These are phyloP conservation scores for Boloria selene DNA, from an alignment of 2,888 invertebrate species.

Conservation along the genomic window DNA sequence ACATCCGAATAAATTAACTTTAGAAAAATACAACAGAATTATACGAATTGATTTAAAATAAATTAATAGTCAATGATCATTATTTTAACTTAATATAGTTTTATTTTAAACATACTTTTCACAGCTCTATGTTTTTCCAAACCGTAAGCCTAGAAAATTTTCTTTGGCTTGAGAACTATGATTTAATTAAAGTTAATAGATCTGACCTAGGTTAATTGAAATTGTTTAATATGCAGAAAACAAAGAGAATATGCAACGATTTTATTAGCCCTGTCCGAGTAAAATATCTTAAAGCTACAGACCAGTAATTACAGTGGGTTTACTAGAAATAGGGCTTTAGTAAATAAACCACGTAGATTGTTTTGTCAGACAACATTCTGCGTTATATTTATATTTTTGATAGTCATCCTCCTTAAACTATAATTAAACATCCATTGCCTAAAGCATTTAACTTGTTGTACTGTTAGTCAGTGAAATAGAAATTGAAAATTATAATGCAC, in stretches of 20 bases:
- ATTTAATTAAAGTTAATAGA: slow-evolving; percentile 78
- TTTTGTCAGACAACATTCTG: slow-evolving; percentile 11
- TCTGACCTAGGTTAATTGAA: slow-evolving; percentile 70
- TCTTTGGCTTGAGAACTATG: slow-evolving; percentile 60
- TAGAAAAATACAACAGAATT: too few species aligned
- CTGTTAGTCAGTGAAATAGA: slow-evolving; percentile 6
- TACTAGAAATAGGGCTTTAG: slow-evolving; percentile 23
- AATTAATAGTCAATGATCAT: too few species aligned
- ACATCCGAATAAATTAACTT: too few species aligned
- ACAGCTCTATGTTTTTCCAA: background rate
- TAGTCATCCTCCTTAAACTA: slow-evolving; percentile 21
- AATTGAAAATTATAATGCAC: background rate
- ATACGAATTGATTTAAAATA: too few species aligned
- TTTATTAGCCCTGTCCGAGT: slow-evolving; percentile 61
- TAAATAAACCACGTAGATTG: slow-evolving; percentile 23
- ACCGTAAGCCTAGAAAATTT: slow-evolving; percentile 52
- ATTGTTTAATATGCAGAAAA: slow-evolving; percentile 62
- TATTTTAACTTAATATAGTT: too few species aligned
- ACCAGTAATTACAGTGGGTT: slow-evolving; percentile 49
- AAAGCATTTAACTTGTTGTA: slow-evolving; percentile 8
- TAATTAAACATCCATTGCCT: slow-evolving; percentile 24
- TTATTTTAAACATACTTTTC: background rate
- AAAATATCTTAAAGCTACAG: slow-evolving; percentile 45
- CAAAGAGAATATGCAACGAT: slow-evolving; percentile 60
- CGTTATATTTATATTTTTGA: slow-evolving; percentile 20